Base-by-base conservation (phyloP, 2,797 vertebrate species). In the Micrastur ruficollis region DNA sequence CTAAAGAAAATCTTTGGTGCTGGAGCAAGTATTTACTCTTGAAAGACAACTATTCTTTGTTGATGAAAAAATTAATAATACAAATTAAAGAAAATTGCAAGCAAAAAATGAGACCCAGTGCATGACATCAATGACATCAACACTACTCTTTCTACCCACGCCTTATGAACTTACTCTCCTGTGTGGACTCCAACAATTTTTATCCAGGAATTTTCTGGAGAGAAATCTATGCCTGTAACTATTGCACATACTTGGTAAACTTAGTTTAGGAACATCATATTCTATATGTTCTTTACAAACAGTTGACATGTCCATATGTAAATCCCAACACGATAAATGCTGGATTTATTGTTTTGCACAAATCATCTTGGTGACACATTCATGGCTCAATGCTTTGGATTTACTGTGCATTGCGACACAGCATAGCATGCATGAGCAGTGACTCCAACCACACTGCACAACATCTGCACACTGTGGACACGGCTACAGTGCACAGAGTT, bases 321-420 rank as follows among this genome's bases (percentile, higher is more conserved):
- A 86, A 94, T 81, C 82, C 86, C 76, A 84, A 38, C 4, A 21
- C 53, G 72, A 63, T 47, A 90, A 84, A 74, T 23, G 38, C 47
- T 79, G 88, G 58, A 81, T 94, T 94, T 68, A 81, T 32, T 90
- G 61, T 63, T 89, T 72, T 7, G 1, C 81, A 94, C 90, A 96
- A 96, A 92, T 96, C 94, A 94, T 72, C 22, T 22, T 58, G 66
- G 36, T 55, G 76, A 96, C 90, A 93, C 66, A 58, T 92, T 79
- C 86, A 89, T 53, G 72, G 95, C 82, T 96, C 66, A 42, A 1
- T 36, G 76, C 53, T 94, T 70, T 79, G 83, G 92, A 55, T 90
- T 73, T 38, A 55, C 92, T 84, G 59, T 81, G 83, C 78, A 22
- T 70, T 93, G 90, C 14, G 3, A 95, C 95, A 96, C 73, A 70